These are phyloP conservation scores for Habrosyne pyritoides DNA, from an alignment of 2,888 invertebrate genomes.

Conservation along the genomic window DNA sequence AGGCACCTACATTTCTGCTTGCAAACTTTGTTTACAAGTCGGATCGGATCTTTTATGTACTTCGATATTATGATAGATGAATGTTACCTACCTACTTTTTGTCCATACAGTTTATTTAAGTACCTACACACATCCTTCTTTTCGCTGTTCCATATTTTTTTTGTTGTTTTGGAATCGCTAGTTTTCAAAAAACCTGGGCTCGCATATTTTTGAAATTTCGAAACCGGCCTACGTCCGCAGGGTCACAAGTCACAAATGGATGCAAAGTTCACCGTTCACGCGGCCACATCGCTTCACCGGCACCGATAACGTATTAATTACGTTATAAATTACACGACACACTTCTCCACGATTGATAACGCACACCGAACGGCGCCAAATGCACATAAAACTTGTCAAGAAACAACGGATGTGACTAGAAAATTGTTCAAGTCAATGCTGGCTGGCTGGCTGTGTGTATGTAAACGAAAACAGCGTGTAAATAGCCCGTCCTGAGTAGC, in stretches of 20 bases:
- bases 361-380: constrained; percentile 56
- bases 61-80: no score
- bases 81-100: no score
- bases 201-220: not conserved
- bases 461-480: constrained; percentile 43
- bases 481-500: constrained; percentile 30
- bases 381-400: constrained; percentile 51
- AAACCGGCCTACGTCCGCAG: not conserved
- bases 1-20: no score
- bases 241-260: constrained; percentile 37
- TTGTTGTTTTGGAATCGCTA: not conserved
- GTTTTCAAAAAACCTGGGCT: not conserved
- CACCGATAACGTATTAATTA: constrained; percentile 77
- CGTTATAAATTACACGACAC: constrained; percentile 78
- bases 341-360: constrained; percentile 73
- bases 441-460: constrained; percentile 23
- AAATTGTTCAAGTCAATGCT: constrained; percentile 31
- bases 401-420: constrained; percentile 54
- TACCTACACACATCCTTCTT: no score
- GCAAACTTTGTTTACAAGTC: no score
- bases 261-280: constrained; percentile 67
- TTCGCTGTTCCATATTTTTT: no score
- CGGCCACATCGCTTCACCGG: constrained; percentile 48
- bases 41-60: no score
- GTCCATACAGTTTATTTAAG: no score